phyloP scores from a whole-genome alignment of 2,113 vertebrate species.

The Leucoraja erinaceus region DNA sequence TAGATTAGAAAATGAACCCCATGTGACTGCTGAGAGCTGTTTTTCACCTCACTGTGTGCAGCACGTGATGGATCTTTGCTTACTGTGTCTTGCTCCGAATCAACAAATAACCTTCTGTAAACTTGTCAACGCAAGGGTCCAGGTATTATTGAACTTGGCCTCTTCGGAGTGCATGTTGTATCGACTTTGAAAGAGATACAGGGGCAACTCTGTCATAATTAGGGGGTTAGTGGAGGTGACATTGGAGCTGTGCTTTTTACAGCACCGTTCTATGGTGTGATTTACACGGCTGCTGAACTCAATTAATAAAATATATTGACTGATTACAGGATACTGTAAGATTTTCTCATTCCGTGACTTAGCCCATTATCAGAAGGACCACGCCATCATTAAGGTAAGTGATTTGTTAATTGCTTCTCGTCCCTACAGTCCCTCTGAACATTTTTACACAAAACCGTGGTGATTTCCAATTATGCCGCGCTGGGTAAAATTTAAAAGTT shows the following conservation, averaged over 20 bases:
- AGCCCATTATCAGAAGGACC: background rate
- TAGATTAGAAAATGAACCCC: constrained; percentile 15
- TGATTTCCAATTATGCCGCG: no score
- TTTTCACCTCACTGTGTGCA: background rate
- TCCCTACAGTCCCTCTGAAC: background rate
- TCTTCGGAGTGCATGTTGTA: background rate
- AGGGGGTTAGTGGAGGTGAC: background rate
- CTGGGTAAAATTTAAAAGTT: background rate
- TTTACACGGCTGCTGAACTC: background rate
- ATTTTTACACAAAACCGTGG: background rate
- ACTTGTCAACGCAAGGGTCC: background rate
- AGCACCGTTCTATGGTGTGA: background rate
- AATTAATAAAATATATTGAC: constrained; percentile 2
- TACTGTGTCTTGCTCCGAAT: background rate
- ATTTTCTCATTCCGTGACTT: background rate
- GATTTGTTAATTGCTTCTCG: background rate
- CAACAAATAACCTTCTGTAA: background rate
- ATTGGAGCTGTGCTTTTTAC: background rate
- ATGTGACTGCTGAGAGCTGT: constrained; percentile 9
- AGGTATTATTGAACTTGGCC: background rate
- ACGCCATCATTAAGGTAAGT: background rate
- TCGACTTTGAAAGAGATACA: background rate
- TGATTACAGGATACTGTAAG: background rate
- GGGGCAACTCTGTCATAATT: background rate
- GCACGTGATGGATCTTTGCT: background rate